Conservation (phyloP, 2,113 vertebrate genomes). For the Diglossa brunneiventris region DNA sequence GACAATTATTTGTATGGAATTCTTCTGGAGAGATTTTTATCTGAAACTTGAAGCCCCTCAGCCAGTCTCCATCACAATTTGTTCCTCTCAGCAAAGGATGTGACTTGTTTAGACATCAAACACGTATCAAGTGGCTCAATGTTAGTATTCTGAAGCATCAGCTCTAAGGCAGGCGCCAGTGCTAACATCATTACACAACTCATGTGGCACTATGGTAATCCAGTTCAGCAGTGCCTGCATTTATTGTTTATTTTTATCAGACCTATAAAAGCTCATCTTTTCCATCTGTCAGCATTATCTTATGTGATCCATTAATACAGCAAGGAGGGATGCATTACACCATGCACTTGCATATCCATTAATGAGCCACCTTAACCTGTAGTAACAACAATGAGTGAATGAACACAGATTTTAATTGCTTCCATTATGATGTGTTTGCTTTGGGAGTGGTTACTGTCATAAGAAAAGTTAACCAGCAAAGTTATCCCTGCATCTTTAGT, state of each 20-base stretch:
- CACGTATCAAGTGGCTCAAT: slow-evolving; percentile 30
- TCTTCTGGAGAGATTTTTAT: neutral
- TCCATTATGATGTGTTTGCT: slow-evolving; percentile 4
- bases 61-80: neutral
- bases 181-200: slow-evolving; percentile 21
- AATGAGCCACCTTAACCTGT: slow-evolving; percentile 37
- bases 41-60: neutral
- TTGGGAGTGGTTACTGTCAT: slow-evolving; percentile 21
- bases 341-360: neutral
- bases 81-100: neutral
- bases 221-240: neutral
- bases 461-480: slow-evolving; percentile 44
- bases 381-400: slow-evolving; percentile 2
- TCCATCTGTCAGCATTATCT: slow-evolving; percentile 44
- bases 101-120: slow-evolving; percentile 47
- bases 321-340: neutral
- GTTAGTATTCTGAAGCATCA: slow-evolving; percentile 40
- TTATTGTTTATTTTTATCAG: slow-evolving; percentile 57
- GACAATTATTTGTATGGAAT: neutral
- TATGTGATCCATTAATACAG: slow-evolving; percentile 16
- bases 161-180: neutral
- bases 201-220: neutral
- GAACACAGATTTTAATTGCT: slow-evolving; percentile 28
- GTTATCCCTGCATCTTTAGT: slow-evolving; percentile 1
- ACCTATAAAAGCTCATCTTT: slow-evolving; percentile 58